phyloP scores from a whole-genome alignment of 2,797 vertebrate species.

The Lithobates sylvaticus region DNA sequence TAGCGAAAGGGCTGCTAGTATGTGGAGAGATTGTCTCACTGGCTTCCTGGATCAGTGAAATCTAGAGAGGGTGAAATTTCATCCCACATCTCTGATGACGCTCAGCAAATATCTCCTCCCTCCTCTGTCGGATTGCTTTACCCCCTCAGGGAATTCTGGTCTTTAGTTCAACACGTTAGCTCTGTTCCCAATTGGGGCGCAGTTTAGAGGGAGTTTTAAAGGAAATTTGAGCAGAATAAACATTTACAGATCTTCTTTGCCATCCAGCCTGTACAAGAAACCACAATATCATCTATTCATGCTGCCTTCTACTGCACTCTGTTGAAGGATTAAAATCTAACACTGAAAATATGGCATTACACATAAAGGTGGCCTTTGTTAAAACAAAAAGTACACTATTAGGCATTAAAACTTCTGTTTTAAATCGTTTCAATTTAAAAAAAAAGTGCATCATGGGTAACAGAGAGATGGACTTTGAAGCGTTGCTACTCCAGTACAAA shows the following conservation, averaged over 20 bases:
- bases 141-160: slow-evolving; percentile 84
- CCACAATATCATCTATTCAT: slow-evolving; percentile 86
- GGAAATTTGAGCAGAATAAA: slow-evolving; percentile 86
- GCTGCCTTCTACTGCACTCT: slow-evolving; percentile 83
- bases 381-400: slow-evolving; percentile 80
- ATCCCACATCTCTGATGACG: slow-evolving; percentile 81
- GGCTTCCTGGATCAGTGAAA: slow-evolving; percentile 83
- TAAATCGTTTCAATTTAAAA: slow-evolving; percentile 78
- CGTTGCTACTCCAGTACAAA: slow-evolving; percentile 73
- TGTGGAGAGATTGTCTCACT: slow-evolving; percentile 80
- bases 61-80: slow-evolving; percentile 84
- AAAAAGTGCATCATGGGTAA: slow-evolving; percentile 84
- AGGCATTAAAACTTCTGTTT: slow-evolving; percentile 83
- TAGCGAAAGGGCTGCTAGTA: slow-evolving; percentile 80
- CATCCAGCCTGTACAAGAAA: slow-evolving; percentile 83
- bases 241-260: slow-evolving; percentile 86
- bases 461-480: slow-evolving; percentile 78
- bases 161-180: slow-evolving; percentile 83
- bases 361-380: slow-evolving; percentile 84
- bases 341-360: slow-evolving; percentile 86
- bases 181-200: slow-evolving; percentile 84
- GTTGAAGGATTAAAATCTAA: slow-evolving; percentile 84
- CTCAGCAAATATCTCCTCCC: slow-evolving; percentile 82
- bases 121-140: slow-evolving; percentile 82
- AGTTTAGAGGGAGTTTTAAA: slow-evolving; percentile 83